Percentiles rank a stretch among this genome's conserved stretches.
These are phyloP conservation scores for Tinea pellionella DNA, from an alignment of 2,888 invertebrate species.

Conservation along the genomic window DNA sequence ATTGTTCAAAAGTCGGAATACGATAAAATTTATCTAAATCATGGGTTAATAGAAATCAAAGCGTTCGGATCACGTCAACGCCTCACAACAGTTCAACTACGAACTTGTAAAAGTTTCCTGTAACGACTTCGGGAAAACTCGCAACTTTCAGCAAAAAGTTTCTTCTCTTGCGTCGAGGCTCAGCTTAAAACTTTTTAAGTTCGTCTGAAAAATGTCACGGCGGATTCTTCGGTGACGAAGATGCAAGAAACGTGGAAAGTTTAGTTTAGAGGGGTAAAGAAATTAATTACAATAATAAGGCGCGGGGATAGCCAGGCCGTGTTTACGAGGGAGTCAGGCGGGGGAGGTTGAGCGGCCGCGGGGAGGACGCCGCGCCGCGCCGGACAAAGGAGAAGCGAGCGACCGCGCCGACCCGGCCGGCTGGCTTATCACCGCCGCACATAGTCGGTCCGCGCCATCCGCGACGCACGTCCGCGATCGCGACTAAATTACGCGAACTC, in stretches of 20 bases:
- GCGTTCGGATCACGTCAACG: background rate
- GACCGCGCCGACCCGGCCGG: constrained; percentile 51
- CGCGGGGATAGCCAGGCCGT: constrained; percentile 44
- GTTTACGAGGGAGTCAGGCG: constrained; percentile 26
- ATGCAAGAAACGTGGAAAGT: constrained; percentile 8
- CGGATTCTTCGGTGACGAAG: background rate
- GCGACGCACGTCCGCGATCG: constrained; percentile 42
- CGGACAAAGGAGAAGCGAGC: constrained; percentile 63
- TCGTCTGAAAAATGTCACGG: constrained; percentile 9
- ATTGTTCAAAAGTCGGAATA: no score
- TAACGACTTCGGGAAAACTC: background rate
- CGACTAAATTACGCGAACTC: constrained; percentile 19
- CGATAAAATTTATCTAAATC: no score
- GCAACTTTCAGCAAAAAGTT: background rate
- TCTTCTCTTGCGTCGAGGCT: background rate
- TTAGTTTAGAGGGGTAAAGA: constrained; percentile 23
- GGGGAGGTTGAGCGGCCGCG: constrained; percentile 31
- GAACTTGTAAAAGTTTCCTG: constrained; percentile 2
- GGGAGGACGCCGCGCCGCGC: constrained; percentile 66
- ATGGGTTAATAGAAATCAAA: background rate
- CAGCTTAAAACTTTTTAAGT: background rate
- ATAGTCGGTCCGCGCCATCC: constrained; percentile 57
- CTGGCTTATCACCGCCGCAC: constrained; percentile 60
- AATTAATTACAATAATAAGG: constrained; percentile 56
- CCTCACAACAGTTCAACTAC: background rate